phyloP scores from a whole-genome alignment of 1,140 invertebrate species.

The Leucophenga varia region DNA sequence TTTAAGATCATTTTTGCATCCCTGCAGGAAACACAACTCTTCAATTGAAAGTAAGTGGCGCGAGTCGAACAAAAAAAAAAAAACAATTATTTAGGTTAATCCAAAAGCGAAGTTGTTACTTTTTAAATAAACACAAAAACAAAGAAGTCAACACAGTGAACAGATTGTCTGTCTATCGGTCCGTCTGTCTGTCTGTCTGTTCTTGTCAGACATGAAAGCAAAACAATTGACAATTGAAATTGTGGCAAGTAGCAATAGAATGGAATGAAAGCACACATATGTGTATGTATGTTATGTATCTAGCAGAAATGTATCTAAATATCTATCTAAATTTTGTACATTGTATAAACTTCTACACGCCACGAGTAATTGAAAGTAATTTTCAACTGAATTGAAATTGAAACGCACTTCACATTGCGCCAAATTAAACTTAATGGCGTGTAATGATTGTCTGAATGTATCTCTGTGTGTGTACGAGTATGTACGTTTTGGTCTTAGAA shows the following conservation, averaged over 20 bases:
- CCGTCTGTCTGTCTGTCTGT: too few species aligned
- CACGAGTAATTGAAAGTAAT: background rate
- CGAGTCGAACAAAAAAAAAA: too few species aligned
- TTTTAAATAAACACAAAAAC: background rate
- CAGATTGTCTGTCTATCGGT: too few species aligned
- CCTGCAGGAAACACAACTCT: too few species aligned
- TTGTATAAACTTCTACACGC: background rate
- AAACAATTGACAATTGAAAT: slow-evolving; percentile 30
- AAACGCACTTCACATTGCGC: slow-evolving; percentile 31
- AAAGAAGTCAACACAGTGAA: slow-evolving; percentile 2
- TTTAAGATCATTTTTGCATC: too few species aligned
- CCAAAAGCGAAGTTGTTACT: slow-evolving; percentile 22
- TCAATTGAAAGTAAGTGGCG: too few species aligned
- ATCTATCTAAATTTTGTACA: background rate
- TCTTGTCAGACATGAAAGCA: slow-evolving; percentile 17
- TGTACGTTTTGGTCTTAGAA: too few species aligned
- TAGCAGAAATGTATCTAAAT: too few species aligned
- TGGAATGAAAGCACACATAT: too few species aligned
- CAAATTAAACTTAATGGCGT: slow-evolving; percentile 25
- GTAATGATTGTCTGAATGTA: slow-evolving; percentile 12
- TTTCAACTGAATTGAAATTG: slow-evolving; percentile 28
- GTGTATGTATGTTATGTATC: too few species aligned
- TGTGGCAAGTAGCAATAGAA: slow-evolving; percentile 18
- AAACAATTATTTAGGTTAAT: slow-evolving; percentile 40
- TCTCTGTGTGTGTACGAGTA: too few species aligned